phyloP scores from a whole-genome alignment of 1,140 invertebrate genomes.

The Dinothrombium tinctorium region DNA sequence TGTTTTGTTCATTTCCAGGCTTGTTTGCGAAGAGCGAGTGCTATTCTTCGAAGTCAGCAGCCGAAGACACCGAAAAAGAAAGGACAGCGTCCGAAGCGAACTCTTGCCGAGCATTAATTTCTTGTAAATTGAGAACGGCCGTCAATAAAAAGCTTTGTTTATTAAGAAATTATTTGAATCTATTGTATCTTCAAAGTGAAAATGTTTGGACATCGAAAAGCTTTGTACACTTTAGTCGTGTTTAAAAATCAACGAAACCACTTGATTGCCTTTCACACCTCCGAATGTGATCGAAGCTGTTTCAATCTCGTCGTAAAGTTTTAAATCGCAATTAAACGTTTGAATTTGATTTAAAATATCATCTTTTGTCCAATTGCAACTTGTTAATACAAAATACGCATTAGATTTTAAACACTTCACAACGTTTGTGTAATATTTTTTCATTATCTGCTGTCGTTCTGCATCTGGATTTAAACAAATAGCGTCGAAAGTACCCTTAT shows the following conservation, averaged over 20 bases:
- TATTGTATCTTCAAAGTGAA: no score
- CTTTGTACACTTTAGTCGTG: no score
- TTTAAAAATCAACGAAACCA: slow-evolving; percentile 9
- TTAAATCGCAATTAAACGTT: slow-evolving; percentile 17
- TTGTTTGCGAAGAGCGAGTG: no score
- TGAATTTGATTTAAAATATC: slow-evolving; percentile 49
- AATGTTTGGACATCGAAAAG: no score
- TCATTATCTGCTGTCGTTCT: slow-evolving; percentile 32
- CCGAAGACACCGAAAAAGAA: no score
- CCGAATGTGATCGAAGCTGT: slow-evolving; percentile 8
- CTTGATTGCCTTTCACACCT: slow-evolving; percentile 5
- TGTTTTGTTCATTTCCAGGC: no score
- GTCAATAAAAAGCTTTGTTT: no score
- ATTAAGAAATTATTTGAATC: no score
- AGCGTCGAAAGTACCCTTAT: slow-evolving; percentile 62
- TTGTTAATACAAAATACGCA: slow-evolving; percentile 57
- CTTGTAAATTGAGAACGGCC: no score
- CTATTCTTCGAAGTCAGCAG: no score
- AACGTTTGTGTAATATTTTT: slow-evolving; percentile 42
- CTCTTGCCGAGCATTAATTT: no score
- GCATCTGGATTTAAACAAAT: slow-evolving; percentile 39
- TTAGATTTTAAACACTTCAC: slow-evolving; percentile 28
- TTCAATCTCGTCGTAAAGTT: slow-evolving; percentile 5
- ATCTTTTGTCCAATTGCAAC: slow-evolving; percentile 77
- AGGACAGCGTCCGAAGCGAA: no score